Evolutionary conservation across 2,113 vertebrate species (phyloP), one percentile per base, ranked within the genome.

Genomic region (Trichechus manatus): DNA sequence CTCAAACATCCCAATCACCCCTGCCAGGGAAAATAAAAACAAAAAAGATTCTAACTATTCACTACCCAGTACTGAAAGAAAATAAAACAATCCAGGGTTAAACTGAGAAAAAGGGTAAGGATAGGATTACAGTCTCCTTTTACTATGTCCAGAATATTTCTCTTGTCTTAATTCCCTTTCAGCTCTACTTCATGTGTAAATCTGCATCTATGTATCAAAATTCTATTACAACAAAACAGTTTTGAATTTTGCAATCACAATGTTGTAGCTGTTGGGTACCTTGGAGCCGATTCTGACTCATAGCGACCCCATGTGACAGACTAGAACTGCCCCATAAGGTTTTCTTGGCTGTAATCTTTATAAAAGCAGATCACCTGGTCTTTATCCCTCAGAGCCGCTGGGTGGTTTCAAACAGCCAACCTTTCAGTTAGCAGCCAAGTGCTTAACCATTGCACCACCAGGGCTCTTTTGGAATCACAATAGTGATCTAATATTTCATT

Each of bases 1-100:
- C 68, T 68, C 89, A 89, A 97, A 97, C 25, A 97, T 83, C 61
- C 61, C 94, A 95, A 83, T 92, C 79, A 95, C 42, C 33, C 23
- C 59, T 82, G 39, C 33, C 44, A 88, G 36, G 64, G 82, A 96
- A 94, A 93, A 91, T 27, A 47, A 86, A 91, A 97, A 90, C 47
- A 3, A 64, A 90, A 91, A 90, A 91, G 80, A 74, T 70, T 90
- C 63, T 87, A 91, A 87, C 33, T 19, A 85, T 66, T 95, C 91
- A 79, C 20, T 95, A n/a, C 14, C 27, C 44, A 84, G 44, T 89
- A 89, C 44, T 93, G 83, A 96, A 97, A 86, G 79, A 95, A 94
- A 97, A 77, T 88, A 80, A 92, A 96, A 82, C 23, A 95, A 94
- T 78, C 17, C 20, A 85, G 44, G 79, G 64, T 70, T 66, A 93